A percentile compares a stretch with the other conserved stretches of the same genome.
phyloP scores from a whole-genome alignment of 2,113 vertebrate species.

The Microcebus lehilahytsara region DNA sequence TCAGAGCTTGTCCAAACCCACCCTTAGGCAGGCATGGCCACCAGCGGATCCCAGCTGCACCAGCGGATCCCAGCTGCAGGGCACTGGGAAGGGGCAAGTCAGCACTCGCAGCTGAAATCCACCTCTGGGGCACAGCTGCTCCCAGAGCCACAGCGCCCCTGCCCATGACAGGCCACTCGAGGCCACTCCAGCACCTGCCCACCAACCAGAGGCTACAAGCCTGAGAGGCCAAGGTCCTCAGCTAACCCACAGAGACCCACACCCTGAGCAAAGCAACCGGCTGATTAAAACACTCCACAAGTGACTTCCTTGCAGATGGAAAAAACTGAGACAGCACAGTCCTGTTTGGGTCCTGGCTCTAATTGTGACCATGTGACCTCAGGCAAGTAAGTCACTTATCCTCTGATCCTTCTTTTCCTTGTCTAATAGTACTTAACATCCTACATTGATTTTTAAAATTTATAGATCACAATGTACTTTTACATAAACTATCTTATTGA shows the following conservation, averaged over 20 bases:
- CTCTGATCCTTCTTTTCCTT: background rate
- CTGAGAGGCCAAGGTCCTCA: background rate
- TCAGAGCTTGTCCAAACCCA: background rate
- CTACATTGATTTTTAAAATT: background rate
- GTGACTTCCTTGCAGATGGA: background rate
- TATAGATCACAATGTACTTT: background rate
- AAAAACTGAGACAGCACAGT: background rate
- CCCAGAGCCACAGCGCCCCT: background rate
- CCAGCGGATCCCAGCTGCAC: background rate
- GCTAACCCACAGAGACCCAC: background rate
- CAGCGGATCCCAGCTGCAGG: background rate
- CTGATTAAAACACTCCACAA: background rate
- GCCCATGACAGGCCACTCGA: background rate
- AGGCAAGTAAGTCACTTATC: background rate
- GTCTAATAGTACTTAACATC: background rate
- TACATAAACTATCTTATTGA: background rate
- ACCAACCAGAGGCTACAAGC: background rate
- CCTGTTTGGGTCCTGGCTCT: background rate
- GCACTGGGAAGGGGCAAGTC: background rate
- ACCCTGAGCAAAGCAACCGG: background rate
- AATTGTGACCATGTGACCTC: background rate
- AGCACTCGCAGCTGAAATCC: background rate
- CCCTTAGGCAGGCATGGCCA: background rate
- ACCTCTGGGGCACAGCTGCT: background rate
- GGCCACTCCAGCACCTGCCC: background rate